These are phyloP conservation scores for Sinonovacula constricta DNA, from an alignment of 1,140 invertebrate genomes.

Conservation along the genomic window DNA sequence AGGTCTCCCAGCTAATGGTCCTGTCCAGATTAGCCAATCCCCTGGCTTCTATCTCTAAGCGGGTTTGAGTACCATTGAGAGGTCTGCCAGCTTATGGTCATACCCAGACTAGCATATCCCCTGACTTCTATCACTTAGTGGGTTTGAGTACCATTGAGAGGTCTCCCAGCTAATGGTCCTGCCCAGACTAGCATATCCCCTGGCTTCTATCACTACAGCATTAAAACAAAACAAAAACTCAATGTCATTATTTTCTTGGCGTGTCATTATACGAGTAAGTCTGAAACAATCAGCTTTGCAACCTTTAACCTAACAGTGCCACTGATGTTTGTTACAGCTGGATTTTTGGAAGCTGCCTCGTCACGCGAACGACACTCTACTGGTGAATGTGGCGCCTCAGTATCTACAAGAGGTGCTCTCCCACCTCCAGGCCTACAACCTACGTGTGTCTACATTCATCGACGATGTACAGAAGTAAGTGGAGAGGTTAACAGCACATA, in stretches of 20 bases:
- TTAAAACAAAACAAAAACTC: not conserved
- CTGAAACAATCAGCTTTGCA: not conserved
- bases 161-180: no score
- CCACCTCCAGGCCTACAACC: slow-evolving; percentile 1
- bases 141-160: no score
- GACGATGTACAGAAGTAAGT: slow-evolving; percentile 36
- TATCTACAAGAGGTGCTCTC: not conserved
- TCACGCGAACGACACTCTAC: slow-evolving; percentile 19
- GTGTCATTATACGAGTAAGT: not conserved
- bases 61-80: no score
- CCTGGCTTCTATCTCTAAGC: no score
- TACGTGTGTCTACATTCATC: slow-evolving; percentile 18
- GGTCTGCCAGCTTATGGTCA: no score
- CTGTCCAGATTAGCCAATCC: no score
- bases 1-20: no score
- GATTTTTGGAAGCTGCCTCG: slow-evolving; percentile 41
- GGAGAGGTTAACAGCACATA: no score
- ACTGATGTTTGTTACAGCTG: slow-evolving; percentile 9
- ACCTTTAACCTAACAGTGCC: no score
- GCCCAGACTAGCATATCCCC: not conserved
- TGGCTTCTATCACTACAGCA: not conserved
- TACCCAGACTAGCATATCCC: no score
- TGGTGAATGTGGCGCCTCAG: slow-evolving; percentile 13
- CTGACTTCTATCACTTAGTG: no score
- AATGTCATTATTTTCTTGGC: not conserved